A percentile compares a stretch with the other conserved stretches of the same genome.
These are phyloP conservation scores for Physeter macrocephalus DNA, from an alignment of 2,113 vertebrate species.

Conservation along the genomic window DNA sequence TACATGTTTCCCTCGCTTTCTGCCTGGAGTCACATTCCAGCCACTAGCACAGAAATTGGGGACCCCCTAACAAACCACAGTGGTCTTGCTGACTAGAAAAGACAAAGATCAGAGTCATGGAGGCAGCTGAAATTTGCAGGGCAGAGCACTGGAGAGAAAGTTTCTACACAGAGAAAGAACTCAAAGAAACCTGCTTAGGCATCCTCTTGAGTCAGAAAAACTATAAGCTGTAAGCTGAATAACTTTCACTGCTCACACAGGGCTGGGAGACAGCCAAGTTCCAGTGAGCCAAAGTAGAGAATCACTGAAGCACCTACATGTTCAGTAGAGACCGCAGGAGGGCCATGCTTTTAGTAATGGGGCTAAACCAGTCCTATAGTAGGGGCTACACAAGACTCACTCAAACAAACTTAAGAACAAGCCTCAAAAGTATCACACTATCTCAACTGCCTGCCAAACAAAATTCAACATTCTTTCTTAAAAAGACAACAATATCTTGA, in stretches of 20 bases:
- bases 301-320: background rate
- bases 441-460: background rate
- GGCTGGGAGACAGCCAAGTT: background rate
- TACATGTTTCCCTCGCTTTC: background rate
- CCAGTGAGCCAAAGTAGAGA: background rate
- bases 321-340: background rate
- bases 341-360: background rate
- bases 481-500: background rate
- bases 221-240: background rate
- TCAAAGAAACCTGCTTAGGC: background rate
- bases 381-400: background rate
- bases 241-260: background rate
- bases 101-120: background rate
- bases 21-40: background rate
- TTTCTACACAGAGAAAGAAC: background rate
- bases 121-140: background rate
- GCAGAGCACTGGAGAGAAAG: background rate
- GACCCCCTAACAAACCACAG: background rate
- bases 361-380: background rate
- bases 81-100: background rate
- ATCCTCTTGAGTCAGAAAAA: background rate
- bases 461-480: background rate
- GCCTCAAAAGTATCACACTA: background rate
- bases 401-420: background rate
- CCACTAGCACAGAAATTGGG: background rate